Percentiles rank a stretch among this genome's conserved stretches.
Conservation (phyloP, 2,113 vertebrate species). For the Ochotona princeps region DNA sequence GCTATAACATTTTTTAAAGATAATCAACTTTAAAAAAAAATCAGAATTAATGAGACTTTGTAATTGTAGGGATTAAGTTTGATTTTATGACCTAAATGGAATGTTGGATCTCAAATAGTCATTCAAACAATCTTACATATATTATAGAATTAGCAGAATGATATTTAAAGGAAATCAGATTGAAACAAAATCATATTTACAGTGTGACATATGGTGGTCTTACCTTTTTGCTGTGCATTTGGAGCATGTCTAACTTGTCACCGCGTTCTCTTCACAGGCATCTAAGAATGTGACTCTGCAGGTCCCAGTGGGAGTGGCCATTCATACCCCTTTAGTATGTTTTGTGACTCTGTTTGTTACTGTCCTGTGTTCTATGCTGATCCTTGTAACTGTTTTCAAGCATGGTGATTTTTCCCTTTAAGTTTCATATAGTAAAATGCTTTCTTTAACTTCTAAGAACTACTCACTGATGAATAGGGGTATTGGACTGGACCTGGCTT, state of each 20-base stretch:
- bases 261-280: constrained; percentile 82
- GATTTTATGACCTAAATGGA: constrained; percentile 49
- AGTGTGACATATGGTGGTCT: not conserved
- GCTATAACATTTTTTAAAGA: not conserved
- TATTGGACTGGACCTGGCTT: constrained; percentile 40
- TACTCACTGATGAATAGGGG: constrained; percentile 32
- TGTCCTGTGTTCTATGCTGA: constrained; percentile 86
- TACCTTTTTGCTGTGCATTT: not conserved
- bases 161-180: constrained; percentile 20
- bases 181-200: constrained; percentile 20
- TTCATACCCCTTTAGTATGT: constrained; percentile 86
- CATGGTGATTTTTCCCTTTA: constrained; percentile 80
- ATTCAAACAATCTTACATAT: constrained; percentile 1
- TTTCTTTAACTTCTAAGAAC: constrained; percentile 18
- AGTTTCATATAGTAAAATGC: constrained; percentile 51
- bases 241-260: constrained; percentile 29
- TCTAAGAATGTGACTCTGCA: constrained; percentile 78
- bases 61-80: constrained; percentile 26
- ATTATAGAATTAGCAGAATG: constrained; percentile 29
- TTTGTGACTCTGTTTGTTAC: constrained; percentile 89
- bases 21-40: not conserved
- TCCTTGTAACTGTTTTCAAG: constrained; percentile 88
- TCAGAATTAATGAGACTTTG: constrained; percentile 47
- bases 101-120: constrained; percentile 17
- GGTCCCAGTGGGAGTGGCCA: constrained; percentile 91